phyloP scores from a whole-genome alignment of 1,140 invertebrate genomes.

The Drosophila lacteicornis region DNA sequence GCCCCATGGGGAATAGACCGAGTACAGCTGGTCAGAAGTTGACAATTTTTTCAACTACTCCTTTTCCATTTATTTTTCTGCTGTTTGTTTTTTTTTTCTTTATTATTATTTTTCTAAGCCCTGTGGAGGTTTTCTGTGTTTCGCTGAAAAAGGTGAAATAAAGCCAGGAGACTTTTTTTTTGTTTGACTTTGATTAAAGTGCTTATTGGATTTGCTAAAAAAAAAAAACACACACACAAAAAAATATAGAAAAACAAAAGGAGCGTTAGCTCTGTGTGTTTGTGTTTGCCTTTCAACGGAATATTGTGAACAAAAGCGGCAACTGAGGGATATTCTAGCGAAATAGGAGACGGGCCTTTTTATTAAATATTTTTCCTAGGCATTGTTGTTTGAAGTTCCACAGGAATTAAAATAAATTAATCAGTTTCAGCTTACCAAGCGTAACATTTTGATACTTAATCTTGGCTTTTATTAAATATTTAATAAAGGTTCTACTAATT shows the following conservation, averaged over 20 bases:
- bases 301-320: background rate
- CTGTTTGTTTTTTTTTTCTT: background rate
- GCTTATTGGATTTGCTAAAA: constrained; percentile 68
- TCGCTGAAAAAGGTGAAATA: constrained; percentile 52
- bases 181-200: constrained; percentile 57
- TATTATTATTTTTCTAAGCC: constrained; percentile 3
- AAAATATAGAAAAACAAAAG: constrained; percentile 11
- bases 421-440: background rate
- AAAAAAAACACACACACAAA: background rate
- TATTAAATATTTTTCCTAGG: background rate
- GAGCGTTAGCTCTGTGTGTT: constrained; percentile 12
- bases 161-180: constrained; percentile 34
- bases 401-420: background rate
- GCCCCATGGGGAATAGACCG: constrained; percentile 41
- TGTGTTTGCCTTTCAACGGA: background rate
- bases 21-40: constrained; percentile 32
- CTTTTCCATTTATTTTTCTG: constrained; percentile 19
- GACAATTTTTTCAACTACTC: constrained; percentile 35
- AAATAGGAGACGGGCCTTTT: background rate
- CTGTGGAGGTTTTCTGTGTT: constrained; percentile 25
- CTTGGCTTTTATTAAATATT: background rate
- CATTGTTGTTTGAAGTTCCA: background rate
- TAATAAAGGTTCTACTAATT: background rate
- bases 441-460: no score
- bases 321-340: background rate